Evolutionary conservation across 64 coral and sea anemone genomes (phyloP), one percentile per base, ranked within the genome.

Genomic region (Montipora cactus): DNA sequence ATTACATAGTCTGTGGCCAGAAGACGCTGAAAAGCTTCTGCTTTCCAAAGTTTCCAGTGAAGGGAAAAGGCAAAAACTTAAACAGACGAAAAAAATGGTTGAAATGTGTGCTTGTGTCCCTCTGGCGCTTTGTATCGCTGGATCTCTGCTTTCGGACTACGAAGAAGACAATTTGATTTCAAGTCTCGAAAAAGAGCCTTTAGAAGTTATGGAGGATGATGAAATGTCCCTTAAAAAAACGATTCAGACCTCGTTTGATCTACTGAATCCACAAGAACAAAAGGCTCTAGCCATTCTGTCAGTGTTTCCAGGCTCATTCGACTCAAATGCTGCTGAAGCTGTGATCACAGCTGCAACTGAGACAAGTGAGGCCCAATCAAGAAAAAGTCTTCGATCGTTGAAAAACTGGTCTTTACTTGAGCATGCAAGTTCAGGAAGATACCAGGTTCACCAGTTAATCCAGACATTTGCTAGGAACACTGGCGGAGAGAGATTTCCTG

Each of bases 121-220:
- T 70, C 68, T 95, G 6, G 94, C 82, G 2, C 89, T 95, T 37
- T 87, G 94, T 48, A 95, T 95, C 13, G 37, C 83, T 59, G 80
- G 93, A 3, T 82, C 93, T 12, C 18, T 90, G 16, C 67, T 95
- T 49, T 77, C 79, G 1, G 79, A 83, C 80, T 84, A 74, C 71
- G 77, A 4, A 14, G 52, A 77, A 18, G 14, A 52, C 48, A 18
- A 45, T 10, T 79, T 95, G 75, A 84, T 90, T 16, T 5, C 49
- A 10, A 67, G 62, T 49, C 88, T 95, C 9, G 44, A 77, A 44
- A 46, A 76, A 5, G 50, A 90, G 11, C 93, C 88, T 44, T 77
- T 88, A 16, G 68, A 78, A 14, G 66, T 64, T n/a, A 46, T 95
- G 50, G 67, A 79, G 25, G 22, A 90, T 15, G 49, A 61, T n/a